Evolutionary conservation across 2,888 invertebrate genomes (phyloP).

Genomic region (Acronicta psi): DNA sequence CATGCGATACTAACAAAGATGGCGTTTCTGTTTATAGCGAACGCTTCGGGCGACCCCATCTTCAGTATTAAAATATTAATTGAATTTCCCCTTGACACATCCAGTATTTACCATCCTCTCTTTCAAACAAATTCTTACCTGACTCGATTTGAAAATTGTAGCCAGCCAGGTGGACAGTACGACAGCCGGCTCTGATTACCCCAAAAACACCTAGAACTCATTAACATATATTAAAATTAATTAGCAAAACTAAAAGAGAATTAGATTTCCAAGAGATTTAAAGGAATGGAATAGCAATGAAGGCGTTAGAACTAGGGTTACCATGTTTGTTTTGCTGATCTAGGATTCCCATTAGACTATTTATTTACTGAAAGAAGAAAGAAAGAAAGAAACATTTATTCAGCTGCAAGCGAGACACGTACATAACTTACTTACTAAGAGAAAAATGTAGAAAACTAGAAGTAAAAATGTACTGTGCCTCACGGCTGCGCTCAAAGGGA

Average conservation of each 20-base stretch:
- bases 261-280: constrained; percentile 63
- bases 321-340: constrained; percentile 2
- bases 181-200: constrained; percentile 67
- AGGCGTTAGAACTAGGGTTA: constrained; percentile 12
- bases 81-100: constrained; percentile 5
- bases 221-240: constrained; percentile 83
- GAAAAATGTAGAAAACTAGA: too few relatives aligned
- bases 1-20: too few relatives aligned
- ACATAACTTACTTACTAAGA: too few relatives aligned
- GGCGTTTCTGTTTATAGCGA: too few relatives aligned
- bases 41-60: too few relatives aligned
- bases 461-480: too few relatives aligned
- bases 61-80: too few relatives aligned
- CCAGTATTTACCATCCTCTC: constrained; percentile 19
- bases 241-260: constrained; percentile 68
- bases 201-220: constrained; percentile 65
- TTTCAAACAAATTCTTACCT: constrained; percentile 46
- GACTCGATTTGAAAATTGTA: constrained; percentile 51
- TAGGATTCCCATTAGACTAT: background rate
- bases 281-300: constrained; percentile 49
- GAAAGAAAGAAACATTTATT: too few relatives aligned
- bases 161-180: constrained; percentile 62
- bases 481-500: too few relatives aligned
- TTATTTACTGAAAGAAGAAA: too few relatives aligned
- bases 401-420: too few relatives aligned